A percentile compares a stretch with the other conserved stretches of the same genome.
phyloP scores from a whole-genome alignment of 1,140 invertebrate genomes.

The Paralvinella palmiformis region DNA sequence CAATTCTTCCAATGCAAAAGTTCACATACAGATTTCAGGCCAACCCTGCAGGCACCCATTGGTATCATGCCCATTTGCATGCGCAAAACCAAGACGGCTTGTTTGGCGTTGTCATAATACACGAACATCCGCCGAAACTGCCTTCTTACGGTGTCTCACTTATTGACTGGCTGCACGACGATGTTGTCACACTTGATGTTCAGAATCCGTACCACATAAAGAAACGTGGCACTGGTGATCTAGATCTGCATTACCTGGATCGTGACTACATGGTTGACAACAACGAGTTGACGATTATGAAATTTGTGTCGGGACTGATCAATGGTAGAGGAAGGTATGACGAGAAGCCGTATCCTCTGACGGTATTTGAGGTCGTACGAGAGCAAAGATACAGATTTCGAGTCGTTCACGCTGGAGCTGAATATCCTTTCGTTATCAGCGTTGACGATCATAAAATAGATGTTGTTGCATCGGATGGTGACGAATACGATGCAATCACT shows the following conservation, averaged over 20 bases:
- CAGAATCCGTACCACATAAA: background rate
- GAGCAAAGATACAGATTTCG: background rate
- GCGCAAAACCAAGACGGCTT: background rate
- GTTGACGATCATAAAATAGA: background rate
- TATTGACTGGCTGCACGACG: conserved; percentile 5
- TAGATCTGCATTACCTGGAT: background rate
- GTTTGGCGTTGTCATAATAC: conserved; percentile 8
- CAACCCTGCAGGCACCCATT: conserved; percentile 6
- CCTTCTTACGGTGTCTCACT: background rate
- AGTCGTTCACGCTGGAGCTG: background rate
- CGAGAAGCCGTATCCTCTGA: background rate
- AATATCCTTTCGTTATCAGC: background rate
- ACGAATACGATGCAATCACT: background rate
- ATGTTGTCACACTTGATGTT: background rate
- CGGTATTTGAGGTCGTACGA: background rate
- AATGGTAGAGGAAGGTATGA: conserved; percentile 2
- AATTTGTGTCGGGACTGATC: background rate
- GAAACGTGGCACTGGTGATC: background rate
- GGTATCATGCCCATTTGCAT: conserved; percentile 1
- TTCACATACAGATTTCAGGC: conserved; percentile 29
- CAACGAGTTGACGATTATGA: background rate
- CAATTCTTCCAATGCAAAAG: conserved; percentile 19
- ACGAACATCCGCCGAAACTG: background rate
- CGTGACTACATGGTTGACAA: background rate
- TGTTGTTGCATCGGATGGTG: conserved; percentile 3